Evolutionary conservation across 2,888 invertebrate genomes (phyloP), one percentile per base, ranked within the genome.

Genomic region (Euspilapteryx auroguttella): DNA sequence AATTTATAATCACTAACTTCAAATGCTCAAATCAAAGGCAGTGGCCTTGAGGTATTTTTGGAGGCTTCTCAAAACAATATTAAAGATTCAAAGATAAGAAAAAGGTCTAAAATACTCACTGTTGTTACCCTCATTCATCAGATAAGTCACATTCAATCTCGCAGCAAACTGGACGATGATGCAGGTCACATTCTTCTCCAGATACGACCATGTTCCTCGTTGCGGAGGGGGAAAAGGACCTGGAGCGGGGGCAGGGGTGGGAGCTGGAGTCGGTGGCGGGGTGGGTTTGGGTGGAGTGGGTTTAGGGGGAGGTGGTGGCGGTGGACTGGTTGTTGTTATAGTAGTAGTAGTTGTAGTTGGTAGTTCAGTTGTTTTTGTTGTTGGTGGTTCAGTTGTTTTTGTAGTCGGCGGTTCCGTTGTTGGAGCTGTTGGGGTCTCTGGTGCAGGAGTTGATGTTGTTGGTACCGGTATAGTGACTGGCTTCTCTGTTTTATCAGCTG

Each of bases 161-260:
- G 82, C 77, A 1, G 86, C 83, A 69, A 87, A 82, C 54, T 82
- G 68, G 5, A 83, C 54, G 27, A 85, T 46, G 14, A 89, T 78
- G 44, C 89, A 89, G 4, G 81, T 80, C 1, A 65, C 47, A 42
- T 82, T 81, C 8, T 36, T 29, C 23, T 71, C 57, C 0, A 39
- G 37, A 32, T 34, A 56, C 0, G 31, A 24, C 71, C 71, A 73
- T 6, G 35, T 46, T 25, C 65, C 65, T 34, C 53, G 54, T 7
- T 54, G 45, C 2, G 71, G 62, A 0, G 58, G 33, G 1, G 61
- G 54, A 1, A 52, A 24, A 0, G 62, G 62, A 0, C 34, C 42
- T 1, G 61, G 49, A 0, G 47, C 32, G 1, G 57, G 42, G 7
- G 53, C 27, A 1, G 62, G 41, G 7, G 53, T 30, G 20, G 62